Evolutionary conservation across 2,113 vertebrate species (phyloP).

Genomic region (Chelonoidis abingdonii): DNA sequence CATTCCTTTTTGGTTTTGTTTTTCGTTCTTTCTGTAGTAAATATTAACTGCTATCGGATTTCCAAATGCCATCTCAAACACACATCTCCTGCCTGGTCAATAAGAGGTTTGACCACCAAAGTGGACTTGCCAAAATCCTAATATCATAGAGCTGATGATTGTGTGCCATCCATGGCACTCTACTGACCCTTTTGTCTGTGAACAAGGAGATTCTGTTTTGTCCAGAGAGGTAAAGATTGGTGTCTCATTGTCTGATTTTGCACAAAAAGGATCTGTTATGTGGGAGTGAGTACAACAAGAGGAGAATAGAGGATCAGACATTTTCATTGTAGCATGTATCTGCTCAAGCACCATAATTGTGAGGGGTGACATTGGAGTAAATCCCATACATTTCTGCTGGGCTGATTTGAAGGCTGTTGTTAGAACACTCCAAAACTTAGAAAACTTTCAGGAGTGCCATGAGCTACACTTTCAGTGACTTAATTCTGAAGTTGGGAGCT

Average conservation of each 20-base stretch:
- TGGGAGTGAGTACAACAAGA: background rate
- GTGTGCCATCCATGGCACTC: background rate
- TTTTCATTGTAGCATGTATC: background rate
- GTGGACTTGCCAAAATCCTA: slow-evolving; percentile 46
- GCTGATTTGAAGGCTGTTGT: background rate
- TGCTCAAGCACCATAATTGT: rapidly evolving
- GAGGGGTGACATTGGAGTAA: background rate
- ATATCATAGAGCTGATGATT: background rate
- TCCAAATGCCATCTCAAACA: background rate
- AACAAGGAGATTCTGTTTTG: slow-evolving; percentile 71
- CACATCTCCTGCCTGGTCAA: background rate
- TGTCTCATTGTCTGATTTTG: slow-evolving; percentile 59
- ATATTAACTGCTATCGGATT: background rate
- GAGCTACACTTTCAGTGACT: background rate
- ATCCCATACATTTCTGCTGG: background rate
- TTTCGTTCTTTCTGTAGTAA: background rate
- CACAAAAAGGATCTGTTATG: slow-evolving; percentile 68
- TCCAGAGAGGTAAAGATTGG: slow-evolving; percentile 54
- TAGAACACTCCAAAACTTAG: background rate
- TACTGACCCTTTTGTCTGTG: slow-evolving; percentile 56
- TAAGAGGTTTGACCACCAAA: background rate
- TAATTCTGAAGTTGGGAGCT: background rate
- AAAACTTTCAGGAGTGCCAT: background rate
- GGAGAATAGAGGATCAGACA: slow-evolving; percentile 32
- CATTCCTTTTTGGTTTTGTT: background rate